A percentile compares a stretch with the other conserved stretches of the same genome.
Conservation (phyloP, 2,888 invertebrate species). For the Teleiodes luculella region DNA sequence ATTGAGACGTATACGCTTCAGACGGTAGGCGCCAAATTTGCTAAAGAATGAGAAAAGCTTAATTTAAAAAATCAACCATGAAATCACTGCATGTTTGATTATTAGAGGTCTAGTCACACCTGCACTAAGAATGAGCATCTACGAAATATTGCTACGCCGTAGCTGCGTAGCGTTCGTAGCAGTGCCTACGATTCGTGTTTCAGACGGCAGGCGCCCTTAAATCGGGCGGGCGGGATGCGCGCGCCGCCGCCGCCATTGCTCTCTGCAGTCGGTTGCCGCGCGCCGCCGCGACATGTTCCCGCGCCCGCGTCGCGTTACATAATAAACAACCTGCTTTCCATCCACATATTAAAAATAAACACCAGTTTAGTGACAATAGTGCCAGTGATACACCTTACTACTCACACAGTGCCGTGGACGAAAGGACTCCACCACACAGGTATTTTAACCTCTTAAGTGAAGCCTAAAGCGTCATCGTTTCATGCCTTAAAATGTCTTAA, state of each 20-base stretch:
- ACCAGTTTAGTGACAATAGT: not conserved
- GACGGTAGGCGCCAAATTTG: not conserved
- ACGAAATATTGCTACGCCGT: not conserved
- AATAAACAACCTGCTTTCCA: slow-evolving; percentile 8
- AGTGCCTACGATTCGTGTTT: not conserved
- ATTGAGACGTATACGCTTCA: too few relatives aligned
- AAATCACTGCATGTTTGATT: too few relatives aligned
- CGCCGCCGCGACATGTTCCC: slow-evolving; percentile 7
- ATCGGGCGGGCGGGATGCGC: not conserved
- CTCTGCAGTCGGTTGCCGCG: slow-evolving; percentile 14
- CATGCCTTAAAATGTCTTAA: slow-evolving; percentile 4
- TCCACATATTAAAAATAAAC: not conserved
- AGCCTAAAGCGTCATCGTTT: not conserved
- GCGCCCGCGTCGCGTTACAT: slow-evolving; percentile 10
- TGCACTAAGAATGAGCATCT: too few relatives aligned
- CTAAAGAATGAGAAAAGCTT: too few relatives aligned
- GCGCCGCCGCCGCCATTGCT: slow-evolving; percentile 14
- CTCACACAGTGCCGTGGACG: not conserved
- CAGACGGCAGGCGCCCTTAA: not conserved
- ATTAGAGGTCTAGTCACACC: too few relatives aligned
- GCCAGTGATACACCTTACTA: not conserved
- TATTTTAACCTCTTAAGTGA: slow-evolving; percentile 6
- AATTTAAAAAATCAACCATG: too few relatives aligned
- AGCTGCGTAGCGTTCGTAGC: not conserved
- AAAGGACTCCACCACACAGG: not conserved